Percentiles rank a stretch among this genome's conserved stretches.
phyloP scores from a whole-genome alignment of 1,140 invertebrate genomes.

The Papilio polyxenes region DNA sequence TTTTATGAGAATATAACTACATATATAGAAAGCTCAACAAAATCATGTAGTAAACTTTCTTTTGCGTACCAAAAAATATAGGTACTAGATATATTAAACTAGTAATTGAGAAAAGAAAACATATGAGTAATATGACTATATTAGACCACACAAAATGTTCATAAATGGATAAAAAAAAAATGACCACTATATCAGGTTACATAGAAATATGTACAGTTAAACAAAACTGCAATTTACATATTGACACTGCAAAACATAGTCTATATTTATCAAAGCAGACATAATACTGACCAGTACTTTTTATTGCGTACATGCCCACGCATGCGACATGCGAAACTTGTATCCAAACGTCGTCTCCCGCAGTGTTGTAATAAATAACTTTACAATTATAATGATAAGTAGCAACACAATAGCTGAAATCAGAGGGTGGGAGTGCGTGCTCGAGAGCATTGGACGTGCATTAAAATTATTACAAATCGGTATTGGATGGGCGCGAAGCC shows the following conservation, averaged over 20 bases:
- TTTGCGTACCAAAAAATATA: too few relatives aligned
- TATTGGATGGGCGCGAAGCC: constrained; percentile 69
- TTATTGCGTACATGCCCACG: background rate
- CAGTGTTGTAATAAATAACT: constrained; percentile 63
- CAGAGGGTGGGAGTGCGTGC: constrained; percentile 52
- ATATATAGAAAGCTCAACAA: too few relatives aligned
- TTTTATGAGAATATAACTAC: too few relatives aligned
- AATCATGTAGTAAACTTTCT: too few relatives aligned
- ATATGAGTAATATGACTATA: background rate
- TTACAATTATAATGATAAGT: constrained; percentile 60
- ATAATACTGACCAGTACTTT: constrained; percentile 1
- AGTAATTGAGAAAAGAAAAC: background rate
- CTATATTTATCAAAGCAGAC: background rate
- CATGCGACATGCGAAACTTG: constrained; percentile 43
- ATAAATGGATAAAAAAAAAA: background rate
- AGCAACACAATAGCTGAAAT: constrained; percentile 54
- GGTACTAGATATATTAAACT: too few relatives aligned
- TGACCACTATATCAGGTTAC: background rate
- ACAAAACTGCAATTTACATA: background rate
- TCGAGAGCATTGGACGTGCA: constrained; percentile 59
- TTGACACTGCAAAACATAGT: background rate
- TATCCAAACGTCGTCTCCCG: constrained; percentile 51
- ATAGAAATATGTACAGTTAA: background rate
- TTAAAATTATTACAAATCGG: constrained; percentile 77
- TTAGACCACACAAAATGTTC: too few relatives aligned